Base-by-base conservation (phyloP, 1,140 invertebrate genomes). In the Caerostris extrusa region DNA sequence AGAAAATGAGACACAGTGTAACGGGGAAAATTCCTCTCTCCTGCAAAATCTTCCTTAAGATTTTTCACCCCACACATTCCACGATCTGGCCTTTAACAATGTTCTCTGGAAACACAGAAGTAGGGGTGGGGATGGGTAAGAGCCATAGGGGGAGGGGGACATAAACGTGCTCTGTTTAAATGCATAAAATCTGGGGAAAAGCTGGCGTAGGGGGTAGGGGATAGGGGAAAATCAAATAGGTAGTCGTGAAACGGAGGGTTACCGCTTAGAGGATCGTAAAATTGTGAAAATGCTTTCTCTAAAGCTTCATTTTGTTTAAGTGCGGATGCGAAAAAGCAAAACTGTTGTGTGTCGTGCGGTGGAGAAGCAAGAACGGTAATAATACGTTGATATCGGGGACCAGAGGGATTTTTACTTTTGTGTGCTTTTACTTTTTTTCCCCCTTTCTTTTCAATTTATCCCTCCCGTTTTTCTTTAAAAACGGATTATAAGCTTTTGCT, bases 161-260 rank as follows among this genome's bases (percentile, higher is more conserved):
- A 93, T 93, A 93, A 93, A 93, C 92, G 92, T 93, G 92, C 92
- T 93, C 92, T 88, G 92, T 93, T 93, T 93, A 93, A 93, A 93
- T 93, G 92, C 92, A 93, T 93, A 93, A 93, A 93, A 93, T 93
- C 92, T 93, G 92, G 17, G 88, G 53, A 91, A 91, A 91, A 91
- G 90, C 90, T 56, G 88, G 53, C 17, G 10, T 60, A 55, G 61
- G 64, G 91, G 53, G 81, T 6, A 19, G n/a, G 12, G 50, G 57
- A 55, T 14, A 50, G 19, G 90, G 60, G 58, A 19, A 93, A 93
- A 93, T 93, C 92, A 93, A 93, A 93, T 93, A 93, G 92, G 92
- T 88, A 89, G 92, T 92, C 77, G 77, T 71, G 81, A 92, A 92
- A 92, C 77, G 85, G 86, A 64, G 86, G 83, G 86, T 71, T 93